Percentiles rank a stretch among this genome's conserved stretches.
These are phyloP conservation scores for Aselliscus stoliczkanus DNA, from an alignment of 2,797 vertebrate species.

Conservation along the genomic window DNA sequence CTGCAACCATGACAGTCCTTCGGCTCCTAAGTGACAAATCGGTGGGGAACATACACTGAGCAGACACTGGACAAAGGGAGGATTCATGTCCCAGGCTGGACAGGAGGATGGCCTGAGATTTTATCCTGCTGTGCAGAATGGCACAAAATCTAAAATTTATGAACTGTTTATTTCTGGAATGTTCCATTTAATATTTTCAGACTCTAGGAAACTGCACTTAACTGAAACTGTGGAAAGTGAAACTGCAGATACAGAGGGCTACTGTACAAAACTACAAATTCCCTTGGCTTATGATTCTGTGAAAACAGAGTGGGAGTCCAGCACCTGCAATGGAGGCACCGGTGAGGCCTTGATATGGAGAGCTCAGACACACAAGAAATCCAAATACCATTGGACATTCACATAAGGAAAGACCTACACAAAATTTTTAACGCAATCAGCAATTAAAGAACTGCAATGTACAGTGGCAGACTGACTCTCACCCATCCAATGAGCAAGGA, in stretches of 20 bases:
- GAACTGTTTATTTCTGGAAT: neutral
- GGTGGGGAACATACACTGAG: too few species aligned
- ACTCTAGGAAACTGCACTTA: neutral
- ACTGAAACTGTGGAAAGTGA: neutral
- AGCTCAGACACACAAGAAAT: too few species aligned
- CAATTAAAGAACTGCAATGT: rapidly evolving
- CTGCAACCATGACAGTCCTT: neutral
- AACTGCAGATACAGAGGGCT: neutral
- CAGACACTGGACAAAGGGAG: too few species aligned
- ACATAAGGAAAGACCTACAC: rapidly evolving
- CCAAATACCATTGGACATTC: rapidly evolving
- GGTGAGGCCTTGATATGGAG: rapidly evolving
- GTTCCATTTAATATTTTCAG: neutral
- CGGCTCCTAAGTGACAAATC: too few species aligned
- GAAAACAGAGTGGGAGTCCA: neutral
- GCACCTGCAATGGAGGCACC: rapidly evolving
- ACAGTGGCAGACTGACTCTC: too few species aligned
- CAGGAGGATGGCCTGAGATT: neutral
- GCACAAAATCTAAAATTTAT: neutral
- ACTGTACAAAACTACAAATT: rapidly evolving
- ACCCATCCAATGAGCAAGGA: neutral
- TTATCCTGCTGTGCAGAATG: neutral
- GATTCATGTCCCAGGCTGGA: neutral
- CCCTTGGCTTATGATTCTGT: rapidly evolving
- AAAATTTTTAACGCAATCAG: neutral